phyloP scores from a whole-genome alignment of 1,140 invertebrate species.

The Scylla paramamosain region DNA sequence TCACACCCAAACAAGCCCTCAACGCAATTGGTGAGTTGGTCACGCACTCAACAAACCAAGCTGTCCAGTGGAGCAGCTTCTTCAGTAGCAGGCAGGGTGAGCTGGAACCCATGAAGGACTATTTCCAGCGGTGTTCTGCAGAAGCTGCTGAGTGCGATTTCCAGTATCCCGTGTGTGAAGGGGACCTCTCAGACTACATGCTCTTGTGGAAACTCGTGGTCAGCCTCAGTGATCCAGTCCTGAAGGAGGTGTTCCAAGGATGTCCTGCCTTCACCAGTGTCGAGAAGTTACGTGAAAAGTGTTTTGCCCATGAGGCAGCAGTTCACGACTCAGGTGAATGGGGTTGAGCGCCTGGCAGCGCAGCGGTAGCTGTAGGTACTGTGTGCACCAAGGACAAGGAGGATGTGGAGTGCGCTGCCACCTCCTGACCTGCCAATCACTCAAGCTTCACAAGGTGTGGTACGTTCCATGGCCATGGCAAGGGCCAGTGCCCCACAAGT shows the following conservation, averaged over 20 bases:
- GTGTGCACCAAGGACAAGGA: neutral
- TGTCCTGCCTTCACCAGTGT: neutral
- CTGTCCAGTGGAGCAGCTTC: neutral
- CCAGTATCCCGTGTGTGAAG: neutral
- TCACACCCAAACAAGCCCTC: slow-evolving; percentile 16
- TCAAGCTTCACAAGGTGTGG: neutral
- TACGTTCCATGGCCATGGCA: neutral
- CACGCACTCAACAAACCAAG: slow-evolving; percentile 11
- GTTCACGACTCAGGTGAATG: neutral
- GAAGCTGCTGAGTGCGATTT: slow-evolving; percentile 29
- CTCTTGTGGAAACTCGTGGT: slow-evolving; percentile 13
- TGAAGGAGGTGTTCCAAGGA: slow-evolving; percentile 32
- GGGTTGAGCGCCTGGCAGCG: slow-evolving; percentile 30
- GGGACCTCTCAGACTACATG: slow-evolving; percentile 45
- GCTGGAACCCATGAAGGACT: slow-evolving; percentile 27
- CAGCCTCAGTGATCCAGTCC: slow-evolving; percentile 8
- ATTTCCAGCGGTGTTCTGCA: neutral
- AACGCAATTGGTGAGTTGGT: slow-evolving; percentile 24
- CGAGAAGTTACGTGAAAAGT: neutral
- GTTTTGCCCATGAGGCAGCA: neutral
- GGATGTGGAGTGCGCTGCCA: neutral
- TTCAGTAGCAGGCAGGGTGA: slow-evolving; percentile 38
- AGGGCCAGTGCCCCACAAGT: neutral
- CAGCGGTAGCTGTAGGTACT: neutral
- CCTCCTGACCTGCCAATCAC: neutral